These are phyloP conservation scores for Masnerella sp. DNA, from an alignment of 2,888 invertebrate genomes.

Conservation along the genomic window DNA sequence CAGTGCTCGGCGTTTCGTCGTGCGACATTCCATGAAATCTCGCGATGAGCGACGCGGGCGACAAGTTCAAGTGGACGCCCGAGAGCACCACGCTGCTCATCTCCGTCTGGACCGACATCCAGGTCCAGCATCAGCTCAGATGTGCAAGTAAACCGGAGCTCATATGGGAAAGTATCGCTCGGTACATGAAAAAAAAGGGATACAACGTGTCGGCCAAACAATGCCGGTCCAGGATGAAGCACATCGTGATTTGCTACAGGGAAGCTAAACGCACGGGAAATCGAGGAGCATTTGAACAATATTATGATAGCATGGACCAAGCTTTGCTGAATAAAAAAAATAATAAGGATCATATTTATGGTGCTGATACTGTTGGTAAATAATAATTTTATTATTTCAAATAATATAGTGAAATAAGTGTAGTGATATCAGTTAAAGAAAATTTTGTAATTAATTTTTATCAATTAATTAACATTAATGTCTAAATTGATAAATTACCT, in stretches of 20 bases:
- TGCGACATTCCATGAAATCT: background rate
- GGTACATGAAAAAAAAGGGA: conserved; percentile 75
- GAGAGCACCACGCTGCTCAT: conserved; percentile 75
- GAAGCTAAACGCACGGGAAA: conserved; percentile 74
- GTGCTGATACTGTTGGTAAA: conserved; percentile 61
- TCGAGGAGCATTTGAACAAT: conserved; percentile 73
- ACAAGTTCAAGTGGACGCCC: conserved; percentile 76
- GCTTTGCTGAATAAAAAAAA: conserved; percentile 70
- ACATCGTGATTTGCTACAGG: conserved; percentile 74
- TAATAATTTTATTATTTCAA: too few relatives aligned
- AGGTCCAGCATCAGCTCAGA: conserved; percentile 75
- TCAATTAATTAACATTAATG: too few relatives aligned
- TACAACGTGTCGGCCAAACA: conserved; percentile 74
- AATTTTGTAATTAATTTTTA: too few relatives aligned
- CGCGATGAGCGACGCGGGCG: conserved; percentile 70
- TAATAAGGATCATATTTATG: conserved; percentile 64
- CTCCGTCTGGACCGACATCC: conserved; percentile 75
- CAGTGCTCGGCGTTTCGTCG: background rate
- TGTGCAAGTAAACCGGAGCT: conserved; percentile 72
- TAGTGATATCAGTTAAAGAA: too few relatives aligned
- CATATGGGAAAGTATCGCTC: conserved; percentile 75
- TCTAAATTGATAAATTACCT: too few relatives aligned
- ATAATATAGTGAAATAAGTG: too few relatives aligned
- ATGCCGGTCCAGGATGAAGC: conserved; percentile 76
- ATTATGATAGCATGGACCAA: conserved; percentile 74